Evolutionary conservation across 2,797 vertebrate species (phyloP).

Genomic region (Bradypodion ventrale): DNA sequence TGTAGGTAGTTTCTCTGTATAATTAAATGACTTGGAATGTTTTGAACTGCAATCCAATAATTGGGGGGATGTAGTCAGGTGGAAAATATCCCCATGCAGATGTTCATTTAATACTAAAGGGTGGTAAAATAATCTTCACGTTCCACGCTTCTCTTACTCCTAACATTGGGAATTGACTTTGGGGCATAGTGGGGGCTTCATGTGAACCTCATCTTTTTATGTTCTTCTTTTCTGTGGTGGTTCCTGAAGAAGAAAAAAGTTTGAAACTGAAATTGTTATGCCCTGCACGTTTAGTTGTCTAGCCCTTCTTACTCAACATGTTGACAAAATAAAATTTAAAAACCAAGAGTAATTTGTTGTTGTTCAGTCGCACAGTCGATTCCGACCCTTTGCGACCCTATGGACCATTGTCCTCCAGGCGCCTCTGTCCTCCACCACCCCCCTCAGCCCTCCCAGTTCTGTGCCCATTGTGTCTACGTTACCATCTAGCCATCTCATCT

Average conservation of each 20-base stretch:
- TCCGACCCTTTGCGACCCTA: too few relatives aligned
- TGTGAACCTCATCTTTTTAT: not conserved
- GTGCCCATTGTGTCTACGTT: too few relatives aligned
- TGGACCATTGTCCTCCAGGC: too few relatives aligned
- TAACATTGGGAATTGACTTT: not conserved
- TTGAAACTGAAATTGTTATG: slow-evolving; percentile 43
- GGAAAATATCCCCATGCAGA: not conserved
- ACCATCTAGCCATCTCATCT: too few relatives aligned
- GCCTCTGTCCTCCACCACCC: too few relatives aligned
- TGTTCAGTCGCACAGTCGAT: too few relatives aligned
- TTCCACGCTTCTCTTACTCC: not conserved
- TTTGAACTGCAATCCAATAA: not conserved
- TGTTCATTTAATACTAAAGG: not conserved
- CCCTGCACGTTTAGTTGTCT: not conserved
- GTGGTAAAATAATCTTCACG: not conserved
- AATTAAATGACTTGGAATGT: not conserved
- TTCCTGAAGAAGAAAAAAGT: not conserved
- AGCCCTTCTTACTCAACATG: not conserved
- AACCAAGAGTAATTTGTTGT: not conserved
- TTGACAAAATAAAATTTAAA: not conserved
- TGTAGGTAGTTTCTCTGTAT: not conserved
- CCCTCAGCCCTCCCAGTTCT: too few relatives aligned
- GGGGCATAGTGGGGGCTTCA: not conserved
- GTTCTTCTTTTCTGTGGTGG: not conserved
- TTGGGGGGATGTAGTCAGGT: not conserved